A percentile compares a stretch with the other conserved stretches of the same genome.
These are phyloP conservation scores for Andrena dorsata DNA, from an alignment of 2,888 invertebrate species.

Conservation along the genomic window DNA sequence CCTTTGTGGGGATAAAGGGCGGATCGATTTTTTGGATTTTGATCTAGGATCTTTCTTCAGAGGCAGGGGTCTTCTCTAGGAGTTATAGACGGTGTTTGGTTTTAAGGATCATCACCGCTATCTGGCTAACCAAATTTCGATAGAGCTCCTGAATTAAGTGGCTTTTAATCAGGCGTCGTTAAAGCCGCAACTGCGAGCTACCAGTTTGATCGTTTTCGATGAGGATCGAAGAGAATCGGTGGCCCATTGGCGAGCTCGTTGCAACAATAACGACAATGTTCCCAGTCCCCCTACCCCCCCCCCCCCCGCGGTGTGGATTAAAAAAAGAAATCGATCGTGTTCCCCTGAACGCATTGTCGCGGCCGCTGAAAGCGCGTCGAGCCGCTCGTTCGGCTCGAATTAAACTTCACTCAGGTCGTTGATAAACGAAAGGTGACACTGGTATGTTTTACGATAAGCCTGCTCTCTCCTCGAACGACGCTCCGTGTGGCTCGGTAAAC, in stretches of 20 bases:
- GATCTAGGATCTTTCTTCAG: not conserved
- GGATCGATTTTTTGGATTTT: not conserved
- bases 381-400: constrained; percentile 72
- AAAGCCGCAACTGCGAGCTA: not conserved
- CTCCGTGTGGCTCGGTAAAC: constrained; percentile 28
- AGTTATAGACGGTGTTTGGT: not conserved
- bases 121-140: too few species aligned
- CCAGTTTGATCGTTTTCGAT: not conserved
- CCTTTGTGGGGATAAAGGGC: not conserved
- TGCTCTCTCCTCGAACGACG: constrained; percentile 43
- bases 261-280: constrained; percentile 5
- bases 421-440: constrained; percentile 82
- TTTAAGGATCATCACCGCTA: too few species aligned
- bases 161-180: not conserved
- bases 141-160: too few species aligned
- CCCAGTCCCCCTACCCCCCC: not conserved
- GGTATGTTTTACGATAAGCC: constrained; percentile 79
- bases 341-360: constrained; percentile 39
- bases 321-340: constrained; percentile 8
- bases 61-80: not conserved
- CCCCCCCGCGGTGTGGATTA: not conserved
- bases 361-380: constrained; percentile 48
- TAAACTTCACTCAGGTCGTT: constrained; percentile 77
- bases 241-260: constrained; percentile 9
- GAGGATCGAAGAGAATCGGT: not conserved